Evolutionary conservation across 64 coral and sea anemone genomes (phyloP).

Genomic region (Porites lutea): DNA sequence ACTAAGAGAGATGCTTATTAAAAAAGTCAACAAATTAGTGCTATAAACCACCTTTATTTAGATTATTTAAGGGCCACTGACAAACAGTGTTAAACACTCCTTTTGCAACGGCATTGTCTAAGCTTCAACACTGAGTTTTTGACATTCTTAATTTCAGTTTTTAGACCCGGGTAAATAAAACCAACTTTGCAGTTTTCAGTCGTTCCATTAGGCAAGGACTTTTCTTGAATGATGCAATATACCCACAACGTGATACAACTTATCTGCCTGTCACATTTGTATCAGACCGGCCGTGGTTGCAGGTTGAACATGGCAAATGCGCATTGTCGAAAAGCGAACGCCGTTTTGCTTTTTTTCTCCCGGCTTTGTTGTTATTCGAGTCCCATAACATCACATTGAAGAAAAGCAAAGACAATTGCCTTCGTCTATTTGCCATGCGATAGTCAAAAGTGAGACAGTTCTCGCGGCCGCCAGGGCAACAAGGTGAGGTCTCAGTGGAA

Average conservation of each 20-base stretch:
- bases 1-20: conserved; percentile 12
- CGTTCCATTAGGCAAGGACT: too few species aligned
- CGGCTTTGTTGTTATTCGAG: background rate
- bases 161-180: background rate
- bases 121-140: background rate
- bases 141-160: background rate
- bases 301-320: background rate
- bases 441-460: background rate
- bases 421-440: too few species aligned
- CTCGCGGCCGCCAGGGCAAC: background rate
- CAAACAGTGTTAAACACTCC: background rate
- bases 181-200: background rate
- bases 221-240: too few species aligned
- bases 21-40: conserved; percentile 51
- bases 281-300: too few species aligned
- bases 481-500: background rate
- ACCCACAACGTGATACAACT: too few species aligned
- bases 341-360: background rate
- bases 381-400: background rate
- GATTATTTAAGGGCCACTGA: background rate
- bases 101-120: background rate
- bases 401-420: background rate
- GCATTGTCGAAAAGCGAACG: background rate
- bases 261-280: too few species aligned
- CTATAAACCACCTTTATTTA: conserved; percentile 27